Base-by-base conservation (phyloP, 1,140 invertebrate species). In the Onthophagus taurus region DNA sequence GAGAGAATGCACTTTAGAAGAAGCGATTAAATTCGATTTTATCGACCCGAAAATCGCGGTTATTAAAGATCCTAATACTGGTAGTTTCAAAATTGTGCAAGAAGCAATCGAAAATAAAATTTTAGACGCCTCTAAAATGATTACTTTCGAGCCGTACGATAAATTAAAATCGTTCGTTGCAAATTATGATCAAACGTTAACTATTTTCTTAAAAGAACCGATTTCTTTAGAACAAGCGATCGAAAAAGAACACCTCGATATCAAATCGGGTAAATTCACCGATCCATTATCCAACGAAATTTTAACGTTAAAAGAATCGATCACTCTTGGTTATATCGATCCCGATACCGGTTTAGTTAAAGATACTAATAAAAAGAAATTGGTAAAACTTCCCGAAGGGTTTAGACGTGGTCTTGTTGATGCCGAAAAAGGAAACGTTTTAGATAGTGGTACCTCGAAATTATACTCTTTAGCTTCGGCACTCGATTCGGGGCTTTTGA, bases 381-480 rank as follows among this genome's bases (percentile, higher is more conserved):
- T 93, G 43, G 73, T 91, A 6, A 89, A 86, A 57, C 70, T 95
- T 42, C 78, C 81, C 16, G 88, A 92, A 60, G 89, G 86, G 11
- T 88, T 87, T 66, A 74, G 84, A 30, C 82, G 82, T 61, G 89
- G 87, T 14, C 67, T 93, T 11, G 82, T 93, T 68, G 89, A 95
- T 64, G 76, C 82, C 12, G 85, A 89, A 39, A 89, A 89, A 50
- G 81, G 81, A 48, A 85, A 83, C 60, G 83, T 89, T 19, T 63
- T 93, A 35, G 85, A 91, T 55, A 85, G 81, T 4, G 74, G 76
- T 33, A 87, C 81, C 16, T 88, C 85, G 21, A 84, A 85, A 60
- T 67, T 91, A n/a, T 76, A 85, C 48, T 72, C 79, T 7, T 61
- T 92, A 39, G 63, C 73, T 31, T 71, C 72, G 39, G 86, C 85